phyloP scores from a whole-genome alignment of 2,888 invertebrate species.

The Nowickia ferox region DNA sequence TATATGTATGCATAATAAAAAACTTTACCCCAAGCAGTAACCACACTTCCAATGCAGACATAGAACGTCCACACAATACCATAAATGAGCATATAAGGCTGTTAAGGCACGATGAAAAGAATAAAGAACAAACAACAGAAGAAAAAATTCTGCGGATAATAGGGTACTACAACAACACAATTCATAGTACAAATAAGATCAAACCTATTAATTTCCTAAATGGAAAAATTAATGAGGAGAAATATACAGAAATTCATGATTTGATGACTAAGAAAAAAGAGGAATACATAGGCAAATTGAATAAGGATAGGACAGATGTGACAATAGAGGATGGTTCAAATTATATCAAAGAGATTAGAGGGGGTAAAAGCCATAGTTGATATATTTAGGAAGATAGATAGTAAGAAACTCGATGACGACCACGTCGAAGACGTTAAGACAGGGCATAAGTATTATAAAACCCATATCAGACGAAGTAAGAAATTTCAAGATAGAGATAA shows the following conservation, averaged over 20 bases:
- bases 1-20: too few relatives aligned
- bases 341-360: background rate
- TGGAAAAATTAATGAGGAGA: background rate
- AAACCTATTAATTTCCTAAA: background rate
- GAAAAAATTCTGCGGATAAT: conserved; percentile 1
- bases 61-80: background rate
- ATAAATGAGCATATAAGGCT: background rate
- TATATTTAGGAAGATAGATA: conserved; percentile 4
- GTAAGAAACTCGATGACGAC: conserved; percentile 10
- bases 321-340: background rate
- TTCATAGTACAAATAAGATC: background rate
- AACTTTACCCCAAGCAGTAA: too few relatives aligned
- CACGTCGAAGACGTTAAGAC: background rate
- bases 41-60: background rate
- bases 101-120: background rate
- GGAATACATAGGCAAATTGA: too few relatives aligned
- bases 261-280: background rate
- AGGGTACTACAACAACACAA: background rate
- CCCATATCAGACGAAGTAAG: too few relatives aligned
- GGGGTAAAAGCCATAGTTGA: conserved; percentile 1
- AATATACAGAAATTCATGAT: background rate
- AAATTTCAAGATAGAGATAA: background rate
- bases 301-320: background rate
- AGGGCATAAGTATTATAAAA: too few relatives aligned
- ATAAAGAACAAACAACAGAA: background rate